Base-by-base conservation (phyloP, 2,797 vertebrate species). In the Lutjanus argentimaculatus region DNA sequence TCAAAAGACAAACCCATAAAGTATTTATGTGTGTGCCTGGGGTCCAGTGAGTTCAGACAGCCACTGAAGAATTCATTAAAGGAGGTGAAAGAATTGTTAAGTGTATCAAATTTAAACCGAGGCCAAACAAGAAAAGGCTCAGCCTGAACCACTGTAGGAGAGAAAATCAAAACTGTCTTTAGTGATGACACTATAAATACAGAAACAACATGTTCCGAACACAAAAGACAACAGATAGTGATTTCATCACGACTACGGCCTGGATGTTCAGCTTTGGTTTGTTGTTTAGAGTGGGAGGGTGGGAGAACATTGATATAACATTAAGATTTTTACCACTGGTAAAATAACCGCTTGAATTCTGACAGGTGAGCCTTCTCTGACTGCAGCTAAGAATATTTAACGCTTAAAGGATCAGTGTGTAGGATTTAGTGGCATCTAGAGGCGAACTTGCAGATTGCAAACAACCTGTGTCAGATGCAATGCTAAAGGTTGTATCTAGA, bases 1-100 rank as follows among this genome's bases (percentile, higher is more conserved):
- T 95, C 94, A 96, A 94, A 95, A 93, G 93, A 95, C 91, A 94
- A 92, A 90, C 91, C 92, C 90, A 95, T 95, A 88, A 95, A 95
- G 91, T 94, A 95, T 95, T 95, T 92, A 95, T 95, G 89, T 86
- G 55, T 83, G 82, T 84, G 95, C 94, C 94, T 78, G 90, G 62
- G 94, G 94, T 95, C 92, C 91, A 90, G 90, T 83, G 85, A 92
- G 92, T 92, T 93, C 92, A 94, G 93, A 93, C 91, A 93, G 94
- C 90, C 94, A 93, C 94, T 93, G 92, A 94, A 94, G 94, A 95
- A 95, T 94, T 95, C 93, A 95, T 95, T 95, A 95, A 91, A 94
- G 88, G 89, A 92, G 93, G 93, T 92, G 92, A 95, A 94, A 92
- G 91, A 93, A 92, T 91, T 92, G 93, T 92, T 94, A 94, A 93